Evolutionary conservation across 2,888 invertebrate genomes (phyloP).

Genomic region (Drosophila flavopinicola): DNA sequence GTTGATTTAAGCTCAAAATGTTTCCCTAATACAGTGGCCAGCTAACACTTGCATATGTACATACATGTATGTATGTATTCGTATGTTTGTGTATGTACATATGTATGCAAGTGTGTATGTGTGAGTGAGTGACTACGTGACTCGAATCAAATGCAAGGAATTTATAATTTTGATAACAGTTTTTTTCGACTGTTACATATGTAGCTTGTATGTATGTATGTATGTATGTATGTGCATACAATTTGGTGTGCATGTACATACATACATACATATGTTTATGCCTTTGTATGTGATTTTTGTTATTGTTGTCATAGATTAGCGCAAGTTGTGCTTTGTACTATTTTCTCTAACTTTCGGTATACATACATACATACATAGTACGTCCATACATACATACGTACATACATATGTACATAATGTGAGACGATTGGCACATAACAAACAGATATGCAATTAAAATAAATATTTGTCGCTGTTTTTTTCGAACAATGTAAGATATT

Average conservation of each 20-base stretch:
- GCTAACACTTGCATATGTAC: slow-evolving; percentile 1
- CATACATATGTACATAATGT: no score
- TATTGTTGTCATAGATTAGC: no score
- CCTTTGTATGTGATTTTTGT: background rate
- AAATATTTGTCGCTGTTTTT: no score
- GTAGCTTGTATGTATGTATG: no score
- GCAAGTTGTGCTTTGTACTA: background rate
- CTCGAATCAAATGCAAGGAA: slow-evolving; percentile 35
- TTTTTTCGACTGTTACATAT: slow-evolving; percentile 16
- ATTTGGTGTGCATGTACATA: background rate
- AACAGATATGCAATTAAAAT: no score
- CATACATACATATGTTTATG: background rate
- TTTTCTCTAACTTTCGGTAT: no score
- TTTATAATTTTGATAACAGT: slow-evolving; percentile 49
- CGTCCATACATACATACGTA: background rate
- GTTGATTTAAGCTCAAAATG: slow-evolving; percentile 20
- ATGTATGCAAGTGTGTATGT: slow-evolving; percentile 1
- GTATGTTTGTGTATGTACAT: slow-evolving; percentile 7
- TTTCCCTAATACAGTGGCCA: slow-evolving; percentile 1
- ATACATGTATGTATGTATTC: slow-evolving; percentile 1
- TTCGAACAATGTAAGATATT: no score
- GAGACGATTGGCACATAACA: no score
- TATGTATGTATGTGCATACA: slow-evolving; percentile 1
- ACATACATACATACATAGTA: background rate
- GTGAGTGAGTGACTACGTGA: slow-evolving; percentile 26